Conservation (phyloP, 2,797 vertebrate genomes). For the Artibeus lituratus region DNA sequence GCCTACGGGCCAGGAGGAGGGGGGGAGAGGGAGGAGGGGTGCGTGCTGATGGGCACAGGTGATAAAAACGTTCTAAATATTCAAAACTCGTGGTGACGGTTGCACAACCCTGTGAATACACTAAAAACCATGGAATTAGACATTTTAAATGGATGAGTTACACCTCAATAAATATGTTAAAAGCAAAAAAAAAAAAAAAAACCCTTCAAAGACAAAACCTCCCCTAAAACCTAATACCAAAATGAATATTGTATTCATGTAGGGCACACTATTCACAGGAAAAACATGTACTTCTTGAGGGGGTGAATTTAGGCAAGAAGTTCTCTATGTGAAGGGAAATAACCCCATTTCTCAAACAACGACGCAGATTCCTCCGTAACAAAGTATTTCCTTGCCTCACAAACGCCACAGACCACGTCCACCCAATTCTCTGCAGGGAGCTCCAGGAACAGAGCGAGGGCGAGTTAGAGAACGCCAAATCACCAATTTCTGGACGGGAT, state of each 20-base stretch:
- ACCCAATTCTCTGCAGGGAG: not conserved
- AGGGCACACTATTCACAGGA: not conserved
- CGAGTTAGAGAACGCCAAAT: not conserved
- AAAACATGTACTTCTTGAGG: not conserved
- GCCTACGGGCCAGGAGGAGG: not conserved
- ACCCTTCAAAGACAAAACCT: not conserved
- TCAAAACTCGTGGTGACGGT: not conserved
- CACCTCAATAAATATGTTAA: not conserved
- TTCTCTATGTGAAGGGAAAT: not conserved
- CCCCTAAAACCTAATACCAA: not conserved
- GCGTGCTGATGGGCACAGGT: not conserved
- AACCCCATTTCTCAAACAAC: slow-evolving; percentile 1
- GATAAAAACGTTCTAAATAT: not conserved
- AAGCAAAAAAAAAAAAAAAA: not conserved
- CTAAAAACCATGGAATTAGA: not conserved
- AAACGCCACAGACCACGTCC: not conserved
- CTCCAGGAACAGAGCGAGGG: not conserved
- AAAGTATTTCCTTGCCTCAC: not conserved
- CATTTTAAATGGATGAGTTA: not conserved
- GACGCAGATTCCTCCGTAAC: not conserved
- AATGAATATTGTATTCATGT: not conserved
- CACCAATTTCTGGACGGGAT: not conserved
- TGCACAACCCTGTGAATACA: not conserved
- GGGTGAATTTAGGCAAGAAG: not conserved
- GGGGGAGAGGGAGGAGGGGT: not conserved